These are phyloP conservation scores for Digitonthophagus gazella DNA, from an alignment of 2,888 invertebrate genomes.

Conservation along the genomic window DNA sequence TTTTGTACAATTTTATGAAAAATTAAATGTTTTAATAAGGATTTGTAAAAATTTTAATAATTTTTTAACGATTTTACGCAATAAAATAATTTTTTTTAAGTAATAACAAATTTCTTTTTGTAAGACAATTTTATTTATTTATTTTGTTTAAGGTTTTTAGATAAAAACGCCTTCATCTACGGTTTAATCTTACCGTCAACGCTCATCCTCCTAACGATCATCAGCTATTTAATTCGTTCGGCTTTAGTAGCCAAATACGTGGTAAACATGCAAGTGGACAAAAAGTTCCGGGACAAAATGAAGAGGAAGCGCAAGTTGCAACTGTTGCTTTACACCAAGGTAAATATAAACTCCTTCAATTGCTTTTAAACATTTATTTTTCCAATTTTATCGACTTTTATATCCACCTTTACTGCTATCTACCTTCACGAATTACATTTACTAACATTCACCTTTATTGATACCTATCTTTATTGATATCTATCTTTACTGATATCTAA, in stretches of 20 bases:
- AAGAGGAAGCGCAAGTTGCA: constrained; percentile 59
- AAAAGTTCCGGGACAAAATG: constrained; percentile 60
- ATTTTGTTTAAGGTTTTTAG: constrained; percentile 53
- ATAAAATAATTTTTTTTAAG: too few relatives aligned
- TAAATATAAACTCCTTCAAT: constrained; percentile 40
- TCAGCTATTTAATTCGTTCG: constrained; percentile 55
- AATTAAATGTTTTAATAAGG: too few relatives aligned
- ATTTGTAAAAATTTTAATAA: too few relatives aligned
- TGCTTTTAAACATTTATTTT: not conserved
- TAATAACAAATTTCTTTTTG: too few relatives aligned
- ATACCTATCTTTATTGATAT: too few relatives aligned
- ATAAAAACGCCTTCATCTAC: constrained; percentile 55
- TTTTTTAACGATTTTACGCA: too few relatives aligned
- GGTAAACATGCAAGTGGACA: constrained; percentile 60
- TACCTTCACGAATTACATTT: too few relatives aligned
- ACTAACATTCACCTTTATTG: too few relatives aligned
- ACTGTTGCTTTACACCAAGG: constrained; percentile 60
- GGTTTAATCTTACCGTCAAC: constrained; percentile 53
- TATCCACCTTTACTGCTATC: too few relatives aligned
- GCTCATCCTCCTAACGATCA: constrained; percentile 51
- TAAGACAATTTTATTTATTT: not conserved
- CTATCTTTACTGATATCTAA: too few relatives aligned
- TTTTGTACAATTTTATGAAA: too few relatives aligned
- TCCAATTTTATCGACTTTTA: too few relatives aligned
- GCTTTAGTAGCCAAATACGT: constrained; percentile 59